phyloP scores from a whole-genome alignment of 2,797 vertebrate genomes.

The Enteromius trimaculatus region DNA sequence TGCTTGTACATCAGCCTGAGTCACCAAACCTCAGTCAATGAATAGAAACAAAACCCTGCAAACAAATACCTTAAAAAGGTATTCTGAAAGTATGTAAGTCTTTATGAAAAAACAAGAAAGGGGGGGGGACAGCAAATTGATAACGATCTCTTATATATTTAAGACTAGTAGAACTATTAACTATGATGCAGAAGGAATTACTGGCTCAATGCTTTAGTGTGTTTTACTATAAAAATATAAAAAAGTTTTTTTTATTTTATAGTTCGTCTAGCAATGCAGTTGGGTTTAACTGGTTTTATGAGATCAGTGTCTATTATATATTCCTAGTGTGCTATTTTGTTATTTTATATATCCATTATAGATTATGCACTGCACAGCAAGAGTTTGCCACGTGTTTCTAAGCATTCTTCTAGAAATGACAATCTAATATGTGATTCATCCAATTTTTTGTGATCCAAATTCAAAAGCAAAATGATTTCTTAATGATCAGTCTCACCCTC shows the following conservation, averaged over 20 bases:
- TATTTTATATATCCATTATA: not conserved
- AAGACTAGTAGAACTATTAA: not conserved
- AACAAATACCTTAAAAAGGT: constrained; percentile 40
- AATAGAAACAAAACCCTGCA: constrained; percentile 22
- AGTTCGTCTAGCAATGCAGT: not conserved
- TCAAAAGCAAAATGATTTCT: constrained; percentile 10
- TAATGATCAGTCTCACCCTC: not conserved
- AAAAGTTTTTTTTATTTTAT: constrained; percentile 2
- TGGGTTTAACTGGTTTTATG: not conserved
- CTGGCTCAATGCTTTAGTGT: not conserved
- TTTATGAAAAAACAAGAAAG: not conserved
- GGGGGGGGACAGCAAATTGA: not conserved
- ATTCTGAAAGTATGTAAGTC: not conserved
- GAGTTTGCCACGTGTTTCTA: not conserved
- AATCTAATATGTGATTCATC: not conserved
- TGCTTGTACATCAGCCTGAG: constrained; percentile 42
- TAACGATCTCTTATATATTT: not conserved
- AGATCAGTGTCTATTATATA: not conserved
- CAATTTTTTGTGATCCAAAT: not conserved
- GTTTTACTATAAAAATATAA: not conserved
- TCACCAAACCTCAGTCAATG: constrained; percentile 23
- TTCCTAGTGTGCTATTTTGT: not conserved
- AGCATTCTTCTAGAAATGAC: constrained; percentile 2
- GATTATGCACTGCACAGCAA: not conserved
- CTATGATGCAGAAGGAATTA: not conserved